Evolutionary conservation across 2,797 vertebrate species (phyloP), one percentile per base, ranked within the genome.

Genomic region (Scarus forsteni): DNA sequence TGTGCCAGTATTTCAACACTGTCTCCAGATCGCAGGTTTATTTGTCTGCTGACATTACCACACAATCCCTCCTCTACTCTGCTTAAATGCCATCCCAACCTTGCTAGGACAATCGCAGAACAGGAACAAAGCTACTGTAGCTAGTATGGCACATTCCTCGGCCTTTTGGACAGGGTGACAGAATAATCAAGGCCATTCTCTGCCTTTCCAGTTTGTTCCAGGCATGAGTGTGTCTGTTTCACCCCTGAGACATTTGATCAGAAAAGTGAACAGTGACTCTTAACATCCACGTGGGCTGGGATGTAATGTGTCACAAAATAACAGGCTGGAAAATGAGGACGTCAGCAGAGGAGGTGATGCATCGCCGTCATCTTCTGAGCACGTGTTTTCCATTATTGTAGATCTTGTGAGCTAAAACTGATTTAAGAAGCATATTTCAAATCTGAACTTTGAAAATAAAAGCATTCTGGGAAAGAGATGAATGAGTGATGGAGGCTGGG

Each of bases 131-230:
- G 91, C 89, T 92, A 92, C 93, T 93, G 92, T 94, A 94, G 92
- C 94, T 84, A 92, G 86, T 94, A 88, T 85, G 73, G 69, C 80
- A 85, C 90, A 94, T 94, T 94, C 92, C 90, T 92, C 88, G 83
- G 86, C 85, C 84, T 92, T 93, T 92, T 92, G 65, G 60, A 85
- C 89, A 88, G 83, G 77, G 88, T 87, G 90, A 89, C 81, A 90
- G 90, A 92, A 92, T 90, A 94, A 92, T 93, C 94, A 95, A 95
- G 93, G 94, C 92, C 91, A 89, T 91, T 93, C 89, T 87, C 85
- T 88, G 83, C 52, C 75, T 88, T 72, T 76, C 81, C 79, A 84
- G 75, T 87, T 65, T 75, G 72, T 87, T 83, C 87, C 83, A 81
- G 85, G 78, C 85, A 89, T 75, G 70, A 89, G 73, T 88, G 77